These are phyloP conservation scores for Odontomyia ornata DNA, from an alignment of 2,888 invertebrate species.

Conservation along the genomic window DNA sequence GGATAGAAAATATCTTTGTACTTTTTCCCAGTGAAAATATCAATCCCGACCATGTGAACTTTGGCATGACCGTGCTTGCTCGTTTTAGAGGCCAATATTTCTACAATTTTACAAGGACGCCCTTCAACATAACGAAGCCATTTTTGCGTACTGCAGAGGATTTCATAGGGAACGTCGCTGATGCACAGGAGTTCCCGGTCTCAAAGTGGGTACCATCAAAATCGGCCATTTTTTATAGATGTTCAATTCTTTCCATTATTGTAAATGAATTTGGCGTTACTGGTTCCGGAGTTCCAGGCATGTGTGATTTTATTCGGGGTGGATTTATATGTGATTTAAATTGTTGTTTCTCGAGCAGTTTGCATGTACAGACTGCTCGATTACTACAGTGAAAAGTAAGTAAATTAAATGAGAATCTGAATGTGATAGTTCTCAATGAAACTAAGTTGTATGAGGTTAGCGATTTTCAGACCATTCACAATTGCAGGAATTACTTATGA, in stretches of 20 bases:
- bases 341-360: too few species aligned
- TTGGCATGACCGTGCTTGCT: constrained; percentile 99
- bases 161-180: constrained; percentile 96
- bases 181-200: constrained; percentile 94
- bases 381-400: too few species aligned
- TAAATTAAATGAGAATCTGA: too few species aligned
- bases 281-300: not conserved
- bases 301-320: too few species aligned
- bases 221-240: constrained; percentile 82
- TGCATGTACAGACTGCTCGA: too few species aligned
- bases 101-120: constrained; percentile 99
- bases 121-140: constrained; percentile 96
- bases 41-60: constrained; percentile 94
- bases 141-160: constrained; percentile 99
- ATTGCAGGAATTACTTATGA: too few species aligned
- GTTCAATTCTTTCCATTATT: constrained; percentile 21
- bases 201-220: constrained; percentile 93
- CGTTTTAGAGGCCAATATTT: constrained; percentile 99
- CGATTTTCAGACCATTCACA: too few species aligned
- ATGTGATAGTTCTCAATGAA: too few species aligned
- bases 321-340: too few species aligned
- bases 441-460: too few species aligned
- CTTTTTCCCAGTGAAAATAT: constrained; percentile 84
- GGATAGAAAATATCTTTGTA: constrained; percentile 98
- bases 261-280: not conserved